phyloP scores from a whole-genome alignment of 2,888 invertebrate genomes.

The Podabrus alpinus region DNA sequence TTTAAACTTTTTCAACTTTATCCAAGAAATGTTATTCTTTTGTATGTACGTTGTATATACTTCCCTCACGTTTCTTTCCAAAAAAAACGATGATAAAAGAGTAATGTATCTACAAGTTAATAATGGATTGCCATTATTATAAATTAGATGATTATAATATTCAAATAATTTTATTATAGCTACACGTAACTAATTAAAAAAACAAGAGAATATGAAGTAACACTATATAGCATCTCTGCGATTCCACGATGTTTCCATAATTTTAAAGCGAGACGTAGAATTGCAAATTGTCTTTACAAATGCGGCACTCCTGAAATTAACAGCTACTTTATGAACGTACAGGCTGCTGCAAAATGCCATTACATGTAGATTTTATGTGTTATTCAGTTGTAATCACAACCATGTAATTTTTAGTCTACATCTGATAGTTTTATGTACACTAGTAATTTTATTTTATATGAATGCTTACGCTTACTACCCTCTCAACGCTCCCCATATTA shows the following conservation, averaged over 20 bases:
- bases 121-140: background rate
- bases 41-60: background rate
- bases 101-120: background rate
- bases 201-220: background rate
- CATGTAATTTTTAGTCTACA: constrained; percentile 43
- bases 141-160: background rate
- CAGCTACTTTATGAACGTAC: constrained; percentile 48
- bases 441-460: constrained; percentile 28
- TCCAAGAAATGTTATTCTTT: constrained; percentile 8
- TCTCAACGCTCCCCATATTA: background rate
- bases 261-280: constrained; percentile 27
- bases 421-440: constrained; percentile 28
- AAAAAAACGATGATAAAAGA: background rate
- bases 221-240: background rate
- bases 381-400: constrained; percentile 49
- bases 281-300: constrained; percentile 36
- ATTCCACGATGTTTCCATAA: constrained; percentile 25
- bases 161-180: no score
- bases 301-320: constrained; percentile 43
- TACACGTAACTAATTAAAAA: background rate
- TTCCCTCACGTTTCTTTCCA: background rate
- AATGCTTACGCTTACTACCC: background rate
- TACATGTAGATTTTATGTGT: constrained; percentile 48
- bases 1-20: constrained; percentile 11
- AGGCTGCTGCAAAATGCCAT: constrained; percentile 48